These are phyloP conservation scores for Masnerella sp. DNA, from an alignment of 2,888 invertebrate genomes.

Conservation along the genomic window DNA sequence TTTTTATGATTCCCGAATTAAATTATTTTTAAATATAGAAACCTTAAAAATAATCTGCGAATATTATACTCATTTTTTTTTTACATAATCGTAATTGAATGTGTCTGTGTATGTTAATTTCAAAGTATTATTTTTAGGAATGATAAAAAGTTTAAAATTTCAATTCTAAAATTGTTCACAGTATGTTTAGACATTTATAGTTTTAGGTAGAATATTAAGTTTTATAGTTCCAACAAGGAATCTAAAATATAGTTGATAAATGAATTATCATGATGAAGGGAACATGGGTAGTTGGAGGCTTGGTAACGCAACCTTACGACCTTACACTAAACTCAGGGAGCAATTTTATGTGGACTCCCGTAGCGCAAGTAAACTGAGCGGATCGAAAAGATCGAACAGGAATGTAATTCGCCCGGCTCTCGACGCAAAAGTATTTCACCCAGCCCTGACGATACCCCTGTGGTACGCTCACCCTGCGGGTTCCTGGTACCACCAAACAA, in stretches of 20 bases:
- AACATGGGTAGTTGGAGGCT: slow-evolving; percentile 69
- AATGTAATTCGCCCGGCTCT: slow-evolving; percentile 70
- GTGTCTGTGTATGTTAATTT: no score
- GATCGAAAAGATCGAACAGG: slow-evolving; percentile 69
- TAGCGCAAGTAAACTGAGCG: slow-evolving; percentile 66
- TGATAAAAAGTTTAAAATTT: no score
- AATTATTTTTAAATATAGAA: no score
- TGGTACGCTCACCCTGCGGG: slow-evolving; percentile 46
- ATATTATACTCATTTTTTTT: no score
- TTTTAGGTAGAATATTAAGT: no score
- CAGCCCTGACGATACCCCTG: slow-evolving; percentile 54
- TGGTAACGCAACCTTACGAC: slow-evolving; percentile 72
- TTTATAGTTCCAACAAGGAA: no score
- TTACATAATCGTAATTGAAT: no score
- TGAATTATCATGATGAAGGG: slow-evolving; percentile 71
- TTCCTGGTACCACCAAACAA: slow-evolving; percentile 63
- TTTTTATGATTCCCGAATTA: no score
- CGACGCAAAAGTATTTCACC: slow-evolving; percentile 67
- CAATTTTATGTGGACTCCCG: slow-evolving; percentile 72
- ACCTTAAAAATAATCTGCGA: no score
- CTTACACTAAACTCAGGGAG: slow-evolving; percentile 71
- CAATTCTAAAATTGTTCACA: no score
- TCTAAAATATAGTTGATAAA: slow-evolving; percentile 67
- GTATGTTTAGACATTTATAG: no score
- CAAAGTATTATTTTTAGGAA: no score